Evolutionary conservation across 2,113 vertebrate species (phyloP).

Genomic region (Crypturellus undulatus): DNA sequence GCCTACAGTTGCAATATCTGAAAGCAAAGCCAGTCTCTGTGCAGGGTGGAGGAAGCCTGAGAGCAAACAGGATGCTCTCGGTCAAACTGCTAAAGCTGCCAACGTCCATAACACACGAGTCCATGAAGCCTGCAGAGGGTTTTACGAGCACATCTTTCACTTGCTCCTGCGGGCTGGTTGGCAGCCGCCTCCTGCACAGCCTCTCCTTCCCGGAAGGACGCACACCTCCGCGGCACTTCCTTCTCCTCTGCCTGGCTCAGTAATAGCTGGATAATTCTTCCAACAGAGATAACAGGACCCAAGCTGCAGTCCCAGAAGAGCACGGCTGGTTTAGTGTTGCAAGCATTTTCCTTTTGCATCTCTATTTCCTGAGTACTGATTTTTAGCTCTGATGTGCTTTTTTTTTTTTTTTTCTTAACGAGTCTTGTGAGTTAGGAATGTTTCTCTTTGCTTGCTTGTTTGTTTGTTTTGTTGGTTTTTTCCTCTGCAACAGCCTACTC

Average conservation of each 20-base stretch:
- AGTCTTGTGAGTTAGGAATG: background rate
- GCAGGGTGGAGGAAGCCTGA: background rate
- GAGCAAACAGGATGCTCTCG: background rate
- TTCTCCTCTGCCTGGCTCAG: background rate
- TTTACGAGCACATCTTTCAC: background rate
- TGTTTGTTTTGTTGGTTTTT: too few relatives aligned
- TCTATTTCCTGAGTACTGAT: background rate
- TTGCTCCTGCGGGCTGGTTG: background rate
- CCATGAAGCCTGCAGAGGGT: background rate
- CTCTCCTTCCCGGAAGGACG: background rate
- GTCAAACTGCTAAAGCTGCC: background rate
- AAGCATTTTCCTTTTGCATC: background rate
- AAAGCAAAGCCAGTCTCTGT: too few relatives aligned
- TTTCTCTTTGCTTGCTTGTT: background rate
- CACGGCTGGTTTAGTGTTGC: background rate
- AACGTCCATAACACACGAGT: background rate
- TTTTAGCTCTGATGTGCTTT: background rate
- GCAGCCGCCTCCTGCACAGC: background rate
- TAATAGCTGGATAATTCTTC: background rate
- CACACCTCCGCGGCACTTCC: background rate
- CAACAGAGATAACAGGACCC: background rate
- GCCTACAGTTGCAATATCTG: background rate
- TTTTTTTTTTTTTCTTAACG: background rate
- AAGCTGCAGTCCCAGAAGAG: background rate
- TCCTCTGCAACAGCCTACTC: slow-evolving; percentile 14